Conservation (phyloP, 2,888 invertebrate species). For the Seira ritae region DNA sequence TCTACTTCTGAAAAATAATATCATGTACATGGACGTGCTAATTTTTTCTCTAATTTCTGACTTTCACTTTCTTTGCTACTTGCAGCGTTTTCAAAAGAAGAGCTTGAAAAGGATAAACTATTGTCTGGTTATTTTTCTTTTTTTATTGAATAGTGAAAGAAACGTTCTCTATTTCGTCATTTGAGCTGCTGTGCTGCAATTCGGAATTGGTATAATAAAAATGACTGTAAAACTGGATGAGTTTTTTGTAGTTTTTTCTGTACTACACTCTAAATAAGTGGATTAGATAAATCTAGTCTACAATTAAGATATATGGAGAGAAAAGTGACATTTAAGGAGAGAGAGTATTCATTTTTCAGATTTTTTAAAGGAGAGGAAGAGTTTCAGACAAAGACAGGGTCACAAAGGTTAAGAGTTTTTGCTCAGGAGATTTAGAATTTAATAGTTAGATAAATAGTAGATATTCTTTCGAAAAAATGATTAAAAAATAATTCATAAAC, state of each 20-base stretch:
- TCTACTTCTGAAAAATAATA: constrained; percentile 1
- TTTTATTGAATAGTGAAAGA: too few species aligned
- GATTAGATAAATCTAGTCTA: constrained; percentile 19
- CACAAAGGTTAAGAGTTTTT: constrained; percentile 71
- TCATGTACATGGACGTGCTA: not conserved
- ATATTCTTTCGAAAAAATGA: not conserved
- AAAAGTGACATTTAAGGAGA: constrained; percentile 21
- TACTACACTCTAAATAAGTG: constrained; percentile 12
- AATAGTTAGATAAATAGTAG: not conserved
- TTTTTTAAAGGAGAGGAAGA: constrained; percentile 67
- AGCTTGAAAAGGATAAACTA: not conserved
- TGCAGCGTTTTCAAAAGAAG: too few species aligned
- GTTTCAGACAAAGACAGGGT: constrained; percentile 74
- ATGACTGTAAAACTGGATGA: not conserved
- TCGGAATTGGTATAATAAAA: not conserved
- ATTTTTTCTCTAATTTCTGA: not conserved
- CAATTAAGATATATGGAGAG: constrained; percentile 19
- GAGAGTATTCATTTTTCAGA: constrained; percentile 19
- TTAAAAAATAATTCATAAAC: not conserved
- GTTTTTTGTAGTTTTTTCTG: not conserved
- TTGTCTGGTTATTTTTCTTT: not conserved
- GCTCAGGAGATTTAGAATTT: constrained; percentile 26
- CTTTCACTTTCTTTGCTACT: not conserved
- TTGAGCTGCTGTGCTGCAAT: constrained; percentile 7
- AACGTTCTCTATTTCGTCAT: not conserved